Conservation (phyloP, 2,113 vertebrate genomes). For the Coregonus clupeaformis region DNA sequence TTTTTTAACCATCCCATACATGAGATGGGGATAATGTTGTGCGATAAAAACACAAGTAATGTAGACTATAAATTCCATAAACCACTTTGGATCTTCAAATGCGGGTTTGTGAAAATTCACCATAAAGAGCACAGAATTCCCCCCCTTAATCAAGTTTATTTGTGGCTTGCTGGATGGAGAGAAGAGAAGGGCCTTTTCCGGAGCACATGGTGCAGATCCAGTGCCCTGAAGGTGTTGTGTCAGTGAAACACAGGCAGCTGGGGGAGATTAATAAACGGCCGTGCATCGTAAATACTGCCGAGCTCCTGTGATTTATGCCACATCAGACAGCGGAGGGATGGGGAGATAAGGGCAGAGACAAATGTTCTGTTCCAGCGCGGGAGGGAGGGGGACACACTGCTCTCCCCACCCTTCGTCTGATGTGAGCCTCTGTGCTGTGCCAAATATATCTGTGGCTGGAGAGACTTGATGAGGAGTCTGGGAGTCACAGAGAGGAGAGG, state of each 20-base stretch:
- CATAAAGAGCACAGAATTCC: conserved; percentile 27
- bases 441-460: conserved; percentile 27
- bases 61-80: background rate
- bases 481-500: background rate
- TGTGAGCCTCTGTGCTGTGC: conserved; percentile 16
- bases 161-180: conserved; percentile 47
- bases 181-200: conserved; percentile 39
- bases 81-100: background rate
- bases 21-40: conserved; percentile 28
- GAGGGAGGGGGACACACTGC: conserved; percentile 21
- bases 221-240: conserved; percentile 44
- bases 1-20: conserved; percentile 11
- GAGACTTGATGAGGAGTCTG: background rate
- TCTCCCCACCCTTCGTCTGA: conserved; percentile 4
- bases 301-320: conserved; percentile 42
- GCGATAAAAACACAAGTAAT: conserved; percentile 29
- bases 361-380: conserved; percentile 27
- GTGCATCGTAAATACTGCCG: background rate
- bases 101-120: conserved; percentile 35
- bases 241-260: conserved; percentile 44
- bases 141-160: conserved; percentile 44
- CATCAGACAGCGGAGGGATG: conserved; percentile 32
- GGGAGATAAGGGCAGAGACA: conserved; percentile 41
- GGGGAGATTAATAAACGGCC: conserved; percentile 54
- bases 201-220: conserved; percentile 39